Conservation (phyloP, 2,797 vertebrate species). For the Petrocephalus sullivani region DNA sequence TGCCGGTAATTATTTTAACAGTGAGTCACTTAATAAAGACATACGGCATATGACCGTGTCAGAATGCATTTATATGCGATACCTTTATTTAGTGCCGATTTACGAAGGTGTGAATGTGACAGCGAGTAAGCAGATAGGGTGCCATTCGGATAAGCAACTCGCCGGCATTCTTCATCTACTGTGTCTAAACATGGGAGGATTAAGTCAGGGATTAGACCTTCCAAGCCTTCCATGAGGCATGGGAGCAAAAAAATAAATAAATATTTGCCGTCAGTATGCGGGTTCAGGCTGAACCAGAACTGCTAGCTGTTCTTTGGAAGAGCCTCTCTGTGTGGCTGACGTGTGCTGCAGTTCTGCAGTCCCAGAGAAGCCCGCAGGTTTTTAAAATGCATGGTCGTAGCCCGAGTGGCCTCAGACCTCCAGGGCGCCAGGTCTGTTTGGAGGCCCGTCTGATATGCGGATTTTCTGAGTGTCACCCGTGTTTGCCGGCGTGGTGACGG, state of each 20-base stretch:
- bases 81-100: background rate
- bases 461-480: background rate
- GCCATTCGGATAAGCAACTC: background rate
- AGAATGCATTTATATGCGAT: background rate
- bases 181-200: slow-evolving; percentile 1
- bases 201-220: background rate
- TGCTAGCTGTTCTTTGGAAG: background rate
- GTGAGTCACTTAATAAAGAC: background rate
- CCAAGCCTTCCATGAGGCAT: background rate
- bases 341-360: background rate
- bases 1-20: slow-evolving; percentile 14
- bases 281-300: background rate
- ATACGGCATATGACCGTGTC: background rate
- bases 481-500: background rate
- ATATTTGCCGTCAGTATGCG: background rate
- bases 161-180: background rate
- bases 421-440: background rate
- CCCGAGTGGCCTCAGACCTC: background rate
- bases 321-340: background rate
- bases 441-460: background rate
- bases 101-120: background rate
- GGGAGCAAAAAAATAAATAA: background rate
- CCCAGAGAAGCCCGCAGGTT: background rate
- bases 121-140: background rate
- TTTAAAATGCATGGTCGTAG: background rate